Evolutionary conservation across 2,797 vertebrate genomes (phyloP).

Genomic region (Oreortyx pictus): DNA sequence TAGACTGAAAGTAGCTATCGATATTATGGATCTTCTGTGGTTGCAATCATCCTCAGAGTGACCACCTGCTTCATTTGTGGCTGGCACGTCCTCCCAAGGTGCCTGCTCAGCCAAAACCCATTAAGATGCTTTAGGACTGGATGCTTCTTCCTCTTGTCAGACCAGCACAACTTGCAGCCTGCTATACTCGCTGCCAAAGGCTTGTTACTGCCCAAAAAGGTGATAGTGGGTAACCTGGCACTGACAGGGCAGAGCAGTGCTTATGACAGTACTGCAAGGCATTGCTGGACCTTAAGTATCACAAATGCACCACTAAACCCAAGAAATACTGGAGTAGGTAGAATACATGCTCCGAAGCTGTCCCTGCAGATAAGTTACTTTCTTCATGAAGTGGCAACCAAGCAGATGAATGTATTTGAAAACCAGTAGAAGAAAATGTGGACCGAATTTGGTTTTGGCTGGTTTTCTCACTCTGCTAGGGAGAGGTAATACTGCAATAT

Average conservation of each 20-base stretch:
- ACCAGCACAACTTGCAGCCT: rapidly evolving
- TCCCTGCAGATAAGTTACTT: background rate
- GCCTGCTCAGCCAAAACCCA: background rate
- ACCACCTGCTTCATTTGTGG: background rate
- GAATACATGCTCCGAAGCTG: background rate
- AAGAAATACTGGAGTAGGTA: background rate
- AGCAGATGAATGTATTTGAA: rapidly evolving
- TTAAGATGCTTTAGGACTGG: background rate
- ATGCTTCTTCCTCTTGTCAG: background rate
- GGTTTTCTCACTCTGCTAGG: background rate
- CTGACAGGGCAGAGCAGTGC: background rate
- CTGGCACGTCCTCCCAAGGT: background rate
- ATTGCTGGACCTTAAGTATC: background rate
- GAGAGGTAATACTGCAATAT: background rate
- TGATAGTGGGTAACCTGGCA: background rate
- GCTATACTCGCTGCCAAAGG: too few relatives aligned
- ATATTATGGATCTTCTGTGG: background rate
- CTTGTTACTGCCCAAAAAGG: background rate
- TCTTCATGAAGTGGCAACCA: background rate
- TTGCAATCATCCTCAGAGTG: background rate
- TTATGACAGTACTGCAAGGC: background rate
- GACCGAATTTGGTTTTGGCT: background rate
- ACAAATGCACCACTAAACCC: rapidly evolving
- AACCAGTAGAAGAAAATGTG: background rate
- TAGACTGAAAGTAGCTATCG: background rate